These are phyloP conservation scores for Phymorhynchus buccinoides DNA, from an alignment of 1,140 invertebrate genomes.

Conservation along the genomic window DNA sequence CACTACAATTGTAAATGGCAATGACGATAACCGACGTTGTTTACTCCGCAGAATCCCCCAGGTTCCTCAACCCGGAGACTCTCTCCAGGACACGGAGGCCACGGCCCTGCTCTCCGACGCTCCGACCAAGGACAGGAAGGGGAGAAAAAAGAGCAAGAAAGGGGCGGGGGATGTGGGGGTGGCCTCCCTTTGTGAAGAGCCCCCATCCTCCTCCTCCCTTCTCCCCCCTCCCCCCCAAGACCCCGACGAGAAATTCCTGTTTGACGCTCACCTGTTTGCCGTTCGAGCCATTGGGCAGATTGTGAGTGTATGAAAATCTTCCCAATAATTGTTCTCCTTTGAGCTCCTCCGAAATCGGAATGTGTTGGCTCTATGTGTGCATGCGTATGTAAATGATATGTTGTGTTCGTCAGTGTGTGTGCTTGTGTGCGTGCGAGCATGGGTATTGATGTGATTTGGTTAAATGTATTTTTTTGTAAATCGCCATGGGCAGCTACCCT, in stretches of 20 bases:
- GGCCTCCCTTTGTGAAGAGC: background rate
- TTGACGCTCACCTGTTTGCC: background rate
- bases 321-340: too few species aligned
- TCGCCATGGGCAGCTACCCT: too few species aligned
- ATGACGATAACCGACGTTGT: too few species aligned
- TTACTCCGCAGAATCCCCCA: conserved; percentile 69
- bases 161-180: background rate
- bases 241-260: background rate
- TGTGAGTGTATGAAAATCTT: background rate
- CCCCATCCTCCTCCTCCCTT: too few species aligned
- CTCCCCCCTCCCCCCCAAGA: background rate
- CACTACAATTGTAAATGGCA: too few species aligned
- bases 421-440: background rate
- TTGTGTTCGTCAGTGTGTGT: background rate
- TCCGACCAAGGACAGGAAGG: conserved; percentile 63
- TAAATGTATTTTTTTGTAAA: background rate
- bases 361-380: background rate
- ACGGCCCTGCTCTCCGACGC: background rate
- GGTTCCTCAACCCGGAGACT: conserved; percentile 57
- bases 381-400: background rate
- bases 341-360: too few species aligned
- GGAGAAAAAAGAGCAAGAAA: conserved; percentile 63
- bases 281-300: background rate
- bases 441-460: background rate
- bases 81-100: background rate